Conservation (phyloP, 2,113 vertebrate genomes). For the Taurulus bubalis region DNA sequence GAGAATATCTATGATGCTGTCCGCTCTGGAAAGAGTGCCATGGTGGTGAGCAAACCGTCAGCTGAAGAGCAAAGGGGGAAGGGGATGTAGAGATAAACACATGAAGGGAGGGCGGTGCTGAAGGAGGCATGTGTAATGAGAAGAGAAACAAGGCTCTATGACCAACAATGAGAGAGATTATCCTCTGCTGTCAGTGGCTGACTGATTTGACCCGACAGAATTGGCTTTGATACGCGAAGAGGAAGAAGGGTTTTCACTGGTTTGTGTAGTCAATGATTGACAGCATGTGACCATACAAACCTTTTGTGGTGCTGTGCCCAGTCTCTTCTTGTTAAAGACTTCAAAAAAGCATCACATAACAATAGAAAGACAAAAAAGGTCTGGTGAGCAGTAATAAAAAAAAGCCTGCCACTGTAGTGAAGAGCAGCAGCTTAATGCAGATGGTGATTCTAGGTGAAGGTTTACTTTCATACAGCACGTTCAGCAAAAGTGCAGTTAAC, state of each 20-base stretch:
- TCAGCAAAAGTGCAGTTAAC: conserved; percentile 15
- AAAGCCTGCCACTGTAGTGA: conserved; percentile 43
- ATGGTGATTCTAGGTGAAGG: conserved; percentile 25
- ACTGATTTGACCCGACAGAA: conserved; percentile 67
- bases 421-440: conserved; percentile 32
- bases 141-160: conserved; percentile 47
- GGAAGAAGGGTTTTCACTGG: conserved; percentile 40
- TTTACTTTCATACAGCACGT: conserved; percentile 8
- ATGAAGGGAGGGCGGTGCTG: conserved; percentile 44
- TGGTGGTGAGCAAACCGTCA: conserved; percentile 83
- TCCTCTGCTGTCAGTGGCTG: conserved; percentile 71
- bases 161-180: conserved; percentile 64
- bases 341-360: conserved; percentile 21
- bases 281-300: conserved; percentile 54
- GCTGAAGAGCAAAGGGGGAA: background rate
- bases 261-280: conserved; percentile 66
- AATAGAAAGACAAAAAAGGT: conserved; percentile 30
- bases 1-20: conserved; percentile 87
- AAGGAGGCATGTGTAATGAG: conserved; percentile 60
- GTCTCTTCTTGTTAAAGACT: conserved; percentile 39
- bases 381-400: conserved; percentile 28
- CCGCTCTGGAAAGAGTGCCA: conserved; percentile 81
- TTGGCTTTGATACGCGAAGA: conserved; percentile 63
- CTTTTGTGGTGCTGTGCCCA: conserved; percentile 54
- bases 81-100: conserved; percentile 25